Base-by-base conservation (phyloP, 53 echinoderm and acorn worm genomes). In the Holothuria scabra region DNA sequence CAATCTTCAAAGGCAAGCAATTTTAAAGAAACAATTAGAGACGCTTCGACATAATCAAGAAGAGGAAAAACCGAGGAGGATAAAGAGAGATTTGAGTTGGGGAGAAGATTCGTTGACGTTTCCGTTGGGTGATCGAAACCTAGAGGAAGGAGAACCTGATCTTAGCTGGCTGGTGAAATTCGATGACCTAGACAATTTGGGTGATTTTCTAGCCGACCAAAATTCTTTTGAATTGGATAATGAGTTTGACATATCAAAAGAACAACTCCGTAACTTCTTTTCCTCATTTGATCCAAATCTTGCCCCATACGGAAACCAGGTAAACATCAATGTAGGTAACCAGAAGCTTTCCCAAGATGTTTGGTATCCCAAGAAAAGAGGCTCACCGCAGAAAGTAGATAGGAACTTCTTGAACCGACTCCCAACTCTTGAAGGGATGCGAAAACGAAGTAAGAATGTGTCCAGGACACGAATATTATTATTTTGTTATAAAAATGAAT, bases 1-100 rank as follows among this genome's bases (percentile, higher is more conserved):
- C 88, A 83, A 57, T 88, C 83, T 13, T 75, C 74, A 26, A 88
- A 83, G 56, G 65, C 74, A 56, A 65, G 76, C 66, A 32, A 32
- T 44, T 61, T 59, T 33, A 35, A 37, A 28, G 8, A 60, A 59
- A 22, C 74, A 62, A 25, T 61, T 64, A 13, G 82, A 48, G 86
- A 86, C 56, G 66, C 52, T 52, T 18, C 11, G 52, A 52, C 14
- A 52, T 14, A 52, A 52, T 1, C 46, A 38, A 44, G 28, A 78
- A 28, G 78, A 20, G 0, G 21, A 32, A 24, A 49, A 46, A 22
- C 31, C 78, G 0, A 13, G 78, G 52, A 30, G 78, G 25, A 19
- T 57, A 2, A 78, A 78, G 58, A 55, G 78, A 2, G 78, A 78
- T 13, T 28, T 78, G 48, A 56, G 78, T 56, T 78, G 48, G 24